These are phyloP conservation scores for Pterois miles DNA, from an alignment of 2,797 vertebrate genomes.

Conservation along the genomic window DNA sequence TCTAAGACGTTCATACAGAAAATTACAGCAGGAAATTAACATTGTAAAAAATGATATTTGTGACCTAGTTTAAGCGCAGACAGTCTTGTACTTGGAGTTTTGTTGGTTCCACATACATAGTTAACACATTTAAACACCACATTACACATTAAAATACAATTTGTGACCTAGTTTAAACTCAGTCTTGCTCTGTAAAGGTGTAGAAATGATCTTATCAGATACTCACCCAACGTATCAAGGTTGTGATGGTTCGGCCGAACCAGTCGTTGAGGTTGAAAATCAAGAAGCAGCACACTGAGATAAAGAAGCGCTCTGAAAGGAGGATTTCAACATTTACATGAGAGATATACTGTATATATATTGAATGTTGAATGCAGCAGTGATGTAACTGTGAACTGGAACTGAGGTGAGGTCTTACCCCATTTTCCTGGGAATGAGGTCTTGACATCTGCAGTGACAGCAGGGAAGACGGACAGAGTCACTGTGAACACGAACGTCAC, in stretches of 20 bases:
- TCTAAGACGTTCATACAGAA: too few relatives aligned
- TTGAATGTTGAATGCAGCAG: too few relatives aligned
- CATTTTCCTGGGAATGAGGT: slow-evolving; percentile 76
- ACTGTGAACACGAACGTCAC: slow-evolving; percentile 89
- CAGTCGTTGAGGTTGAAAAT: slow-evolving; percentile 90
- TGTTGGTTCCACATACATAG: too few relatives aligned
- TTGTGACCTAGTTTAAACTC: too few relatives aligned
- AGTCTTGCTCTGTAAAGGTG: too few relatives aligned
- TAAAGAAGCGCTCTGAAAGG: slow-evolving; percentile 85
- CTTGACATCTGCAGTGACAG: slow-evolving; percentile 87
- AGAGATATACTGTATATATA: neutral
- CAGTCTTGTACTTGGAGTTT: too few relatives aligned
- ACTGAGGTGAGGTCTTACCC: slow-evolving; percentile 73
- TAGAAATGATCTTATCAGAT: neutral
- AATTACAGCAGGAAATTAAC: too few relatives aligned
- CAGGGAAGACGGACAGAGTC: slow-evolving; percentile 90
- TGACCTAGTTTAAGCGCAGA: too few relatives aligned
- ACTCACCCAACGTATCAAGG: slow-evolving; percentile 85
- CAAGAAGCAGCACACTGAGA: slow-evolving; percentile 89
- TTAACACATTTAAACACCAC: too few relatives aligned
- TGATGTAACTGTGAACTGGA: neutral
- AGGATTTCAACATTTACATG: neutral
- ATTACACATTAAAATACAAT: too few relatives aligned
- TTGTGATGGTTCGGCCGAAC: slow-evolving; percentile 86
- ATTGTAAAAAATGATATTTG: too few relatives aligned